phyloP scores from a whole-genome alignment of 2,888 invertebrate species.

The Bhutanitis thaidina region DNA sequence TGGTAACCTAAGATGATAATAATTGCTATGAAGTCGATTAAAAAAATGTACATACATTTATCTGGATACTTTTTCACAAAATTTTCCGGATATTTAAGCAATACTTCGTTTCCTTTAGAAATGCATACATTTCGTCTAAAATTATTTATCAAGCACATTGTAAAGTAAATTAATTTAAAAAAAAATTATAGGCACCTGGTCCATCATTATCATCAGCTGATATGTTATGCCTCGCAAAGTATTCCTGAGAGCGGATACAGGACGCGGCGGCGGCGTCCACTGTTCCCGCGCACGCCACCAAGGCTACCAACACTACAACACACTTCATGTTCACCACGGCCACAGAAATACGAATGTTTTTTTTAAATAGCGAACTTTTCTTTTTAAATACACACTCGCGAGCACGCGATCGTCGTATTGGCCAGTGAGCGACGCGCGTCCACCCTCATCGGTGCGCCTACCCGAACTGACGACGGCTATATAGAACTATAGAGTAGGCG shows the following conservation, averaged over 20 bases:
- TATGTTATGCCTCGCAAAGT: conserved; percentile 66
- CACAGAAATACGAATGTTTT: conserved; percentile 32
- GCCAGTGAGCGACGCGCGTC: conserved; percentile 53
- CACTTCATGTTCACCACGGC: conserved; percentile 67
- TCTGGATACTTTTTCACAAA: too few relatives aligned
- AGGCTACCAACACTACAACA: conserved; percentile 55
- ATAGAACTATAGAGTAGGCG: conserved; percentile 18
- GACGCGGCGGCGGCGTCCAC: conserved; percentile 49
- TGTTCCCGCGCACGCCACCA: conserved; percentile 45
- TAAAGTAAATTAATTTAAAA: not conserved
- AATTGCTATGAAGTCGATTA: too few relatives aligned
- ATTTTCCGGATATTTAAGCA: too few relatives aligned
- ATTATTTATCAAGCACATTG: not conserved
- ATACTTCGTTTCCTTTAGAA: too few relatives aligned
- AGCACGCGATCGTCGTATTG: conserved; percentile 46
- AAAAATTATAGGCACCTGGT: conserved; percentile 61
- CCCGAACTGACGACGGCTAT: conserved; percentile 49
- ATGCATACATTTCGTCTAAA: too few relatives aligned
- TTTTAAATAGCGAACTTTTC: conserved; percentile 41
- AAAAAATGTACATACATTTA: too few relatives aligned
- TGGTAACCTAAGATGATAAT: too few relatives aligned
- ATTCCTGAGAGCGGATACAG: conserved; percentile 56
- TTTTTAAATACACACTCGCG: conserved; percentile 54
- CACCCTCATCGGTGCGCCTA: conserved; percentile 67
- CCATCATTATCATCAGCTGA: conserved; percentile 70